phyloP scores from a whole-genome alignment of 2,113 vertebrate genomes.

The Scophthalmus maximus region DNA sequence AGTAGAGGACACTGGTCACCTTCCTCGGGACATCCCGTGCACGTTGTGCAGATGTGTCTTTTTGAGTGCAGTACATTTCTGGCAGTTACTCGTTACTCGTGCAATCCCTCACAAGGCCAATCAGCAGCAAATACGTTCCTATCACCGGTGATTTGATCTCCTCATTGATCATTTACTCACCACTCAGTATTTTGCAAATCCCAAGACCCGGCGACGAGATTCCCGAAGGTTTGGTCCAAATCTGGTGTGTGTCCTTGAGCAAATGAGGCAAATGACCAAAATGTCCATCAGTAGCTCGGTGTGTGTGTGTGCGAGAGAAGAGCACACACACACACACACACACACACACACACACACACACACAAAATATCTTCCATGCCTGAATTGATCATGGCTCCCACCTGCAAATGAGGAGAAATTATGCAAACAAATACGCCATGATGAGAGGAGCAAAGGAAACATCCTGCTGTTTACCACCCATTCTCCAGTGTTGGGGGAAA shows the following conservation, averaged over 20 bases:
- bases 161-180: slow-evolving; percentile 15
- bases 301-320: neutral
- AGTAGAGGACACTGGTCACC: neutral
- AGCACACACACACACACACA: neutral
- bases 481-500: neutral
- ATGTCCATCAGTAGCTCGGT: neutral
- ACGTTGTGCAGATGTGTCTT: neutral
- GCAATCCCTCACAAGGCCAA: slow-evolving; percentile 15
- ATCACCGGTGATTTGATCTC: neutral
- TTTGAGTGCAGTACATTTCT: neutral
- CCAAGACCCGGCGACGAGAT: slow-evolving; percentile 4
- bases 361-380: neutral
- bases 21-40: neutral
- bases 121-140: slow-evolving; percentile 18
- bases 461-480: slow-evolving; percentile 21
- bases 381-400: neutral
- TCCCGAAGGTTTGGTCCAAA: slow-evolving; percentile 21
- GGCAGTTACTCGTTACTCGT: neutral
- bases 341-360: neutral
- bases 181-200: neutral
- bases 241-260: slow-evolving; percentile 26
- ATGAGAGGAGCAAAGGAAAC: slow-evolving; percentile 26
- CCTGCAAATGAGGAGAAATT: slow-evolving; percentile 20
- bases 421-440: slow-evolving; percentile 26
- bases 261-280: slow-evolving; percentile 22